phyloP scores from a whole-genome alignment of 2,888 invertebrate species.

The Vanessa cardui region DNA sequence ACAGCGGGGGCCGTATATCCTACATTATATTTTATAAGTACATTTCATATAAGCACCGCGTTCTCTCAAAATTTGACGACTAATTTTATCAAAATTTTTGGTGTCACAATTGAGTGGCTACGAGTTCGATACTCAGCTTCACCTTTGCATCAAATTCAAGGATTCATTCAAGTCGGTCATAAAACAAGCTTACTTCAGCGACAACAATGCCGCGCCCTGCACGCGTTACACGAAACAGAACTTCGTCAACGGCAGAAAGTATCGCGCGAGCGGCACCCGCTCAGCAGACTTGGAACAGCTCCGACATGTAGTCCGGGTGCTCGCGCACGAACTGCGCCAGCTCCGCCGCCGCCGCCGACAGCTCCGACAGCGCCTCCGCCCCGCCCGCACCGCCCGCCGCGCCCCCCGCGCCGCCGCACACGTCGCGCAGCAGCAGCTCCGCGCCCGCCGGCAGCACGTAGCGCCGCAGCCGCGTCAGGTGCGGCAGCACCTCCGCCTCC shows the following conservation, averaged over 20 bases:
- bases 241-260: no score
- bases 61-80: background rate
- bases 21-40: no score
- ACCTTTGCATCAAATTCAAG: background rate
- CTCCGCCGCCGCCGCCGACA: conserved; percentile 10
- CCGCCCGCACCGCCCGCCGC: conserved; percentile 1
- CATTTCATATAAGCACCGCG: no score
- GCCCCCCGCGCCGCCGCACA: conserved; percentile 37
- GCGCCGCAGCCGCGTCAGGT: conserved; percentile 61
- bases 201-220: no score
- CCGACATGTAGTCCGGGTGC: conserved; percentile 56
- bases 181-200: no score
- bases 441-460: conserved; percentile 62
- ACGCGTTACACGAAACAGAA: no score
- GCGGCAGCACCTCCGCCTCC: conserved; percentile 52
- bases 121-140: background rate
- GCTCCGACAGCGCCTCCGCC: conserved; percentile 7
- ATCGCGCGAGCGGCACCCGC: background rate
- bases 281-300: conserved; percentile 48
- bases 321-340: conserved; percentile 42
- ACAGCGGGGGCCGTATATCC: no score
- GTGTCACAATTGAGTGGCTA: background rate
- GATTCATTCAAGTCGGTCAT: no score
- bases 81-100: background rate
- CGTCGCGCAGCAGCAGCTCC: conserved; percentile 48